phyloP scores from a whole-genome alignment of 2,113 vertebrate species.

The Acrocephalus kingi region DNA sequence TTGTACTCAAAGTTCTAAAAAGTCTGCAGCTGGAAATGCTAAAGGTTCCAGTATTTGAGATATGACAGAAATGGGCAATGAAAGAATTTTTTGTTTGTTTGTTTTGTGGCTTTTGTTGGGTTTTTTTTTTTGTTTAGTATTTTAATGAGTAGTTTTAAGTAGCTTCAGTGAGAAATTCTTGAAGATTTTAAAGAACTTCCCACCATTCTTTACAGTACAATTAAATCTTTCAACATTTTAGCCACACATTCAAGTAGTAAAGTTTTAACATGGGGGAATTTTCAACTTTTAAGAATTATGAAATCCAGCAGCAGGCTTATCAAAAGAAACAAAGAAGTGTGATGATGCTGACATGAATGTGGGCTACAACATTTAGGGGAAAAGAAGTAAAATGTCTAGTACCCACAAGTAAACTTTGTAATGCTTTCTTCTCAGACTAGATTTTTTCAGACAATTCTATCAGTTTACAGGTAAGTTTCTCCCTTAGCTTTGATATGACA shows the following conservation, averaged over 20 bases:
- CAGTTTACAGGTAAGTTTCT: neutral
- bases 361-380: neutral
- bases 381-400: neutral
- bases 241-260: neutral
- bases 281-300: neutral
- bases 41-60: neutral
- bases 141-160: neutral
- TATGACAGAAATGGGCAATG: neutral
- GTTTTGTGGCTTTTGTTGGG: rapidly evolving
- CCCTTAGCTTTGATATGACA: neutral
- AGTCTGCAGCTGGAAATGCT: neutral
- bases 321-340: neutral
- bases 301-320: neutral
- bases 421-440: neutral
- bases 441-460: neutral
- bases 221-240: neutral
- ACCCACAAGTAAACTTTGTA: neutral
- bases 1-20: neutral
- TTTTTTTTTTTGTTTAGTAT: neutral
- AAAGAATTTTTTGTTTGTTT: neutral
- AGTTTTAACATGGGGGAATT: neutral
- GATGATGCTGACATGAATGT: neutral
- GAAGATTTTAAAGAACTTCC: neutral
- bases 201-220: neutral
- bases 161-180: neutral